Base-by-base conservation (phyloP, 1,140 invertebrate genomes). In the Brachionus angularis region DNA sequence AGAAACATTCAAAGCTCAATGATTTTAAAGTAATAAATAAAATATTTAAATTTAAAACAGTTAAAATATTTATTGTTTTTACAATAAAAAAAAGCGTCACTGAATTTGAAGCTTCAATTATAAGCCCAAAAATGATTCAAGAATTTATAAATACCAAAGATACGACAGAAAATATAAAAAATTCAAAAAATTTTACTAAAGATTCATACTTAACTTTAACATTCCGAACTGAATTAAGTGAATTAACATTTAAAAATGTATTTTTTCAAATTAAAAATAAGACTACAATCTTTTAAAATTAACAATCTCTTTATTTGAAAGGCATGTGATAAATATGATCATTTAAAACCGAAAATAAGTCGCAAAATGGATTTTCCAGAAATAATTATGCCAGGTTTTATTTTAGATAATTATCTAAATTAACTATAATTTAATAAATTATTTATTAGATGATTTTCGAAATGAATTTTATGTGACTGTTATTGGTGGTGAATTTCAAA, bases 311-410 rank as follows among this genome's bases (percentile, higher is more conserved):
- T n/a, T n/a, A n/a, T n/a, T n/a, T 2, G 16, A 21, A 29, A 58
- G 53, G 16, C 31, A 14, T 1, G 29, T 34, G 44, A 16, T 21
- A 67, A 67, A 47, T 67, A 47, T 31, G 39, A n/a, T 21, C 62
- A 67, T 18, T 29, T 67, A 23, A 46, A 46, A 27, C 62, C 62
- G 29, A 67, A 36, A 67, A 67, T 70, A 16, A 34, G 67, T 44
- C 46, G 67, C 23, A 70, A 70, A 70, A 50, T 70, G 46, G 29
- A 70, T 44, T 70, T 70, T 70, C 67, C 67, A 12, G 67, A 70
- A 23, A 50, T 70, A 8, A 70, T 70, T 25, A 70, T 67, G 62
- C 62, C 62, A 3, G 55, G 55, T 61, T 33, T 3, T 21, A 3
- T 1, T 8, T 2, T 10, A 21, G 3, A 25, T 31, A 25, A 33